These are phyloP conservation scores for Chaetogeoica ovagalla DNA, from an alignment of 2,888 invertebrate genomes.

Conservation along the genomic window DNA sequence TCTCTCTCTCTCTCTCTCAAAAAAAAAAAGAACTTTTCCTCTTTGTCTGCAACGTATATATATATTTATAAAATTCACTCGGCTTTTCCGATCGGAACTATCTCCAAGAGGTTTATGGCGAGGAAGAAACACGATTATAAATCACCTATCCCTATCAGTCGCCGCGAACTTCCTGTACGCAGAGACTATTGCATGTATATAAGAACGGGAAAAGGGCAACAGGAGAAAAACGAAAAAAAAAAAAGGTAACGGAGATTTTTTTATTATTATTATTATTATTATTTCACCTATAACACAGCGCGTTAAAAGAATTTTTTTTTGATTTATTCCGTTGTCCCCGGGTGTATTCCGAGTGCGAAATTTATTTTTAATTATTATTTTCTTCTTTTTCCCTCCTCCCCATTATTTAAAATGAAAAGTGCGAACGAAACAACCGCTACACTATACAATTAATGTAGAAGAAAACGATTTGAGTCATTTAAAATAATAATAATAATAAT, in stretches of 20 bases:
- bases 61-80: conserved; percentile 17
- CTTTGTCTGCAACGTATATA: conserved; percentile 24
- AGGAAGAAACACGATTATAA: conserved; percentile 48
- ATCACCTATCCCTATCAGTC: conserved; percentile 53
- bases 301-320: conserved; percentile 11
- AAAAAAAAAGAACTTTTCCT: conserved; percentile 26
- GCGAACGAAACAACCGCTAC: neutral
- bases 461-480: conserved; percentile 19
- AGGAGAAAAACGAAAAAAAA: neutral
- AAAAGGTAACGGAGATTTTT: conserved; percentile 10
- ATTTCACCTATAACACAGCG: neutral
- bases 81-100: conserved; percentile 47
- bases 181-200: neutral
- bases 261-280: neutral
- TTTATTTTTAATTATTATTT: too few relatives aligned
- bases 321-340: neutral
- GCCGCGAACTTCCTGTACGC: conserved; percentile 31
- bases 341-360: neutral
- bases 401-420: neutral
- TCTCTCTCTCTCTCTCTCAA: too few relatives aligned
- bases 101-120: conserved; percentile 42
- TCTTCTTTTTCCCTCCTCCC: too few relatives aligned
- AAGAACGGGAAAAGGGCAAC: conserved; percentile 31
- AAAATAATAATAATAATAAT: conserved; percentile 27
- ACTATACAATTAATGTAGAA: neutral